Evolutionary conservation across 2,113 vertebrate species (phyloP), one percentile per base, ranked within the genome.

Genomic region (Cyphomyrus discorhynchus): DNA sequence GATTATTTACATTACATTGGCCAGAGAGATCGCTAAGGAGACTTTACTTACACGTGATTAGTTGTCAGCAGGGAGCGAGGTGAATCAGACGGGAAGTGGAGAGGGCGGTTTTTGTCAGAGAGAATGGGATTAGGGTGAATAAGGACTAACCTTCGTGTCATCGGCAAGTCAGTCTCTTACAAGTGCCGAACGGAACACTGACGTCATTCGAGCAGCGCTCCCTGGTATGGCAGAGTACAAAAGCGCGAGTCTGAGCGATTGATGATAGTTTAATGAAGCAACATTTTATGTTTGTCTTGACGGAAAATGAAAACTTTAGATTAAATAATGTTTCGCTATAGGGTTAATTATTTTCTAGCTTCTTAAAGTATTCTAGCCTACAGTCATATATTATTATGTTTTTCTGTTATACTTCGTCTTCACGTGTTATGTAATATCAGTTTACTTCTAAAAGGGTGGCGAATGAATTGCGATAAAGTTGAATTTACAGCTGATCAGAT

Each of bases 141-240:
- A 87, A 50, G 50, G 31, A 27, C 85, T 87, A 53, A 87, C 85
- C 50, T 53, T n/a, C 8, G 49, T 52, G 85, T 87, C 85, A 87
- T 35, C 27, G 50, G 49, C 85, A 56, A 87, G 50, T 35, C 85
- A 35, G 27, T 53, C n/a, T 87, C n/a, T 35, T 19, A 6, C 85
- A 56, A 49, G 15, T 52, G 35, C 50, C 10, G 39, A 45, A 8
- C 82, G 50, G 49, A 87, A 35, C 27, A 87, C 8, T 35, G 6
- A 52, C 50, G 85, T 35, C 13, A 87, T 87, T n/a, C 15, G 15
- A 46, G 82, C 39, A 10, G 45, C 35, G 3, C 7, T 80, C 35
- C 10, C 74, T 80, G n/a, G 2, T 66, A 66, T 66, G 31, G 70
- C 70, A 3, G 70, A 77, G 31, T 77, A 42, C 35, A 80, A 80